These are phyloP conservation scores for Melanostigma gelatinosum DNA, from an alignment of 2,113 vertebrate genomes.

Conservation along the genomic window DNA sequence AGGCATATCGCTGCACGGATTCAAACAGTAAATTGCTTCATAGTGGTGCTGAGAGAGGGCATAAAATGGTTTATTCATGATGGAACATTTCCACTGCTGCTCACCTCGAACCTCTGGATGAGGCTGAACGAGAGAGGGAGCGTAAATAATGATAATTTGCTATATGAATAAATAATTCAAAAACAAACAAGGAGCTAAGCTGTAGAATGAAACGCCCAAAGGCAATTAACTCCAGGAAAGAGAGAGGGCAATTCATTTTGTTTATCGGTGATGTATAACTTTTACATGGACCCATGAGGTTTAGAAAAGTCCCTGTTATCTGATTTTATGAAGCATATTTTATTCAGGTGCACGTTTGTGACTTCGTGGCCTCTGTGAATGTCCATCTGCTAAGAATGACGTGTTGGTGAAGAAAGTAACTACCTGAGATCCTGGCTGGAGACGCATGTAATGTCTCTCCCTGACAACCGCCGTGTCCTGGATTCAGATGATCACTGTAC, in stretches of 20 bases:
- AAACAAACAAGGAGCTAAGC: conserved; percentile 49
- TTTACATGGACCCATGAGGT: conserved; percentile 39
- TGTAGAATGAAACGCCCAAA: conserved; percentile 49
- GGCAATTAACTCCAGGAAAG: conserved; percentile 65
- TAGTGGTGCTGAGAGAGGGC: conserved; percentile 33
- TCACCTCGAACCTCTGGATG: conserved; percentile 60
- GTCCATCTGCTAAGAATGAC: conserved; percentile 40
- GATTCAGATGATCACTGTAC: not conserved
- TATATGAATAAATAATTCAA: conserved; percentile 69
- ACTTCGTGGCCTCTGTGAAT: conserved; percentile 32
- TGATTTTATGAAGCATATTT: conserved; percentile 53
- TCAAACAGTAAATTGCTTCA: conserved; percentile 45
- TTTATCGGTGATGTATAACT: conserved; percentile 65
- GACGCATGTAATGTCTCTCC: too few relatives aligned
- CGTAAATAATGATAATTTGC: conserved; percentile 58
- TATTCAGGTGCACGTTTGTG: conserved; percentile 46
- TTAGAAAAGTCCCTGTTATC: conserved; percentile 35
- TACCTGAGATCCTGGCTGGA: not conserved
- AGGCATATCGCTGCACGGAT: not conserved
- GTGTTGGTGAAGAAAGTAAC: conserved; percentile 4
- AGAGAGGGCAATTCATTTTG: conserved; percentile 69
- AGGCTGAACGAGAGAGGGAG: conserved; percentile 15
- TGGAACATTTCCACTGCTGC: conserved; percentile 23
- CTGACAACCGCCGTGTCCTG: not conserved
- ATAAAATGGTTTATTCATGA: conserved; percentile 68